These are phyloP conservation scores for Procambarus virginalis DNA, from an alignment of 1,140 invertebrate species.

Conservation along the genomic window DNA sequence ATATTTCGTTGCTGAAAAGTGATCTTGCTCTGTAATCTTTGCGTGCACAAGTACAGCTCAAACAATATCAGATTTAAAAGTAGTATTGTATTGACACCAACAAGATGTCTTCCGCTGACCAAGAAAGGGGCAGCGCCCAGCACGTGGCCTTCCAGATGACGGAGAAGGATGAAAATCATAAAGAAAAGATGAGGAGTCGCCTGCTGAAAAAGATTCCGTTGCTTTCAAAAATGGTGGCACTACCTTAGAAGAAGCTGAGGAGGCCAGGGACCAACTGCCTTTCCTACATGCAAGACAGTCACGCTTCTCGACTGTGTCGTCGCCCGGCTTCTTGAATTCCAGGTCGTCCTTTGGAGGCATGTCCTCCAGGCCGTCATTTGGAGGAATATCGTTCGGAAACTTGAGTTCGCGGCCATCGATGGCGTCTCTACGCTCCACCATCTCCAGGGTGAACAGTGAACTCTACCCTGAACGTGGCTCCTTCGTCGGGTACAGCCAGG, in stretches of 20 bases:
- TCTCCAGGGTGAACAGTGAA: constrained; percentile 66
- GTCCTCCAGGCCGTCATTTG: constrained; percentile 57
- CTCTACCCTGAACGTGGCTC: constrained; percentile 67
- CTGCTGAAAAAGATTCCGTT: neutral
- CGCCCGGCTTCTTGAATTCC: constrained; percentile 1
- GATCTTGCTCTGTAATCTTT: neutral
- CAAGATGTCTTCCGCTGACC: neutral
- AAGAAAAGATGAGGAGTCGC: constrained; percentile 29
- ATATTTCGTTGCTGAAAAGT: neutral
- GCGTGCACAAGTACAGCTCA: neutral
- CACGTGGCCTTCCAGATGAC: constrained; percentile 46
- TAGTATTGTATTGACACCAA: neutral
- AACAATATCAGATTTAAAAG: neutral
- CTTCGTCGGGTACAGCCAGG: constrained; percentile 65
- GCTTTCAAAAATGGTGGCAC: neutral
- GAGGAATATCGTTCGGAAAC: constrained; percentile 28
- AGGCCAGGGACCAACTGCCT: constrained; percentile 57
- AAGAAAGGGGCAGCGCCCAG: constrained; percentile 31
- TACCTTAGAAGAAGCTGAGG: constrained; percentile 28
- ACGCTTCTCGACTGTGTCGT: constrained; percentile 46
- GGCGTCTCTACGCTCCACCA: constrained; percentile 63
- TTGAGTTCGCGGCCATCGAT: constrained; percentile 65
- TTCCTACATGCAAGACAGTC: constrained; percentile 46
- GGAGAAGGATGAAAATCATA: neutral
- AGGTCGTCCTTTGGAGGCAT: constrained; percentile 43